phyloP scores from a whole-genome alignment of 64 coral and sea anemone species.

The Stylophora pistillata region DNA sequence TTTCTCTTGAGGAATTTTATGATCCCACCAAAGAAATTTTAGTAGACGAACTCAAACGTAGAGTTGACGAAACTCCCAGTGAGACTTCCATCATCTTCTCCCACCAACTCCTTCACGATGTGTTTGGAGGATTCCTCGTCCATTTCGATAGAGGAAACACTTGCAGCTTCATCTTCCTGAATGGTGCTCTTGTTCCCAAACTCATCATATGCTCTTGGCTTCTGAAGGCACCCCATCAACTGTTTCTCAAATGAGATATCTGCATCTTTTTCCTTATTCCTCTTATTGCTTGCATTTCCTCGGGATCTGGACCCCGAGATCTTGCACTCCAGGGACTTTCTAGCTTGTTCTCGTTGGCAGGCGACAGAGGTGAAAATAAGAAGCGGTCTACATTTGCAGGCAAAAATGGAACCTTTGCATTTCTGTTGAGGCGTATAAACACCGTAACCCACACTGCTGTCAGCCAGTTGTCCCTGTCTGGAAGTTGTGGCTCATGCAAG shows the following conservation, averaged over 20 bases:
- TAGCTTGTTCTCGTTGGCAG: not conserved
- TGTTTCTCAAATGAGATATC: not conserved
- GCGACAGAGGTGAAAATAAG: not conserved
- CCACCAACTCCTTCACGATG: not conserved
- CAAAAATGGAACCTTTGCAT: not conserved
- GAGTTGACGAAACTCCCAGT: too few relatives aligned
- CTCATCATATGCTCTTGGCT: not conserved
- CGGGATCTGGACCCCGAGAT: not conserved
- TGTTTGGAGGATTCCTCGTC: not conserved
- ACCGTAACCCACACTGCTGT: slow-evolving; percentile 32
- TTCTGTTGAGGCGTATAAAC: slow-evolving; percentile 16
- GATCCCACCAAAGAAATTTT: too few relatives aligned
- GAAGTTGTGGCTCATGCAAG: slow-evolving; percentile 15
- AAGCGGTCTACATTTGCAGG: not conserved
- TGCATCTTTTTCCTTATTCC: not conserved
- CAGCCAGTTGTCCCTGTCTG: slow-evolving; percentile 44
- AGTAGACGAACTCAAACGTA: too few relatives aligned
- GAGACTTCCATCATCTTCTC: too few relatives aligned
- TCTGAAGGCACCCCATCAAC: not conserved
- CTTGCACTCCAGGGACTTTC: not conserved
- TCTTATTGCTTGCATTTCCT: not conserved
- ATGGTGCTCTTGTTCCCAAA: not conserved
- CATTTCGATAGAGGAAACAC: not conserved
- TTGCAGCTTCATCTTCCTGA: not conserved
- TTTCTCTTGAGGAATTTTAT: too few relatives aligned